These are phyloP conservation scores for Apogon talboti DNA, from an alignment of 2,797 vertebrate species.

Conservation along the genomic window DNA sequence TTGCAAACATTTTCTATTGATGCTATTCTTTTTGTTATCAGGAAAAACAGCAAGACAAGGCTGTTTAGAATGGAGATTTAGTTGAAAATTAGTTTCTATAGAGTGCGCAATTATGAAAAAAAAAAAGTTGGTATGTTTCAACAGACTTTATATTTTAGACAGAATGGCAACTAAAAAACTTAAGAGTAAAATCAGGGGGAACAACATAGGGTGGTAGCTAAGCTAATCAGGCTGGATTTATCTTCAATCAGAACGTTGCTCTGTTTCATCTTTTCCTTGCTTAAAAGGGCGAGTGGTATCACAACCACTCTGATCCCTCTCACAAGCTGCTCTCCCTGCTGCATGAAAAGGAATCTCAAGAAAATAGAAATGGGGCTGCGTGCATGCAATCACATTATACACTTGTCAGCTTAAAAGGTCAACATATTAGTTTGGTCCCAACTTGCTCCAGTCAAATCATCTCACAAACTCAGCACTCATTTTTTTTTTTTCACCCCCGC, in stretches of 20 bases:
- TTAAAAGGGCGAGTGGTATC: slow-evolving; percentile 63
- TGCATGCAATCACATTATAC: slow-evolving; percentile 77
- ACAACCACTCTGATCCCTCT: slow-evolving; percentile 58
- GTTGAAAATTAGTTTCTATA: not conserved
- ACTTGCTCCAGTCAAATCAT: slow-evolving; percentile 34
- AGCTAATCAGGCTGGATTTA: slow-evolving; percentile 67
- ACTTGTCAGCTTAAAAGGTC: slow-evolving; percentile 84
- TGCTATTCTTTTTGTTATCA: not conserved
- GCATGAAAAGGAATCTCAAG: slow-evolving; percentile 56
- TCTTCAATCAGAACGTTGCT: slow-evolving; percentile 57
- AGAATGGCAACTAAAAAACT: slow-evolving; percentile 7
- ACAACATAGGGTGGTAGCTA: slow-evolving; percentile 34
- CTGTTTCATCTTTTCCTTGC: slow-evolving; percentile 63
- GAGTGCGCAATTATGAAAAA: slow-evolving; percentile 5
- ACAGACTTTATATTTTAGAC: slow-evolving; percentile 13
- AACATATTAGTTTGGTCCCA: slow-evolving; percentile 72
- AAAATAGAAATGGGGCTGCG: slow-evolving; percentile 52
- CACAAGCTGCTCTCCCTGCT: slow-evolving; percentile 43
- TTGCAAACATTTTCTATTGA: not conserved
- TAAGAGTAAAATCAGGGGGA: slow-evolving; percentile 6
- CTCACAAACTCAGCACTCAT: not conserved
- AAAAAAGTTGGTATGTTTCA: not conserved
- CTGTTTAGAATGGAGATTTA: slow-evolving; percentile 11
- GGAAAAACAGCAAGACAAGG: not conserved
- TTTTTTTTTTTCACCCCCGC: slow-evolving; percentile 7